Evolutionary conservation across 1,140 invertebrate species (phyloP).

Genomic region (Calliphora vicina): DNA sequence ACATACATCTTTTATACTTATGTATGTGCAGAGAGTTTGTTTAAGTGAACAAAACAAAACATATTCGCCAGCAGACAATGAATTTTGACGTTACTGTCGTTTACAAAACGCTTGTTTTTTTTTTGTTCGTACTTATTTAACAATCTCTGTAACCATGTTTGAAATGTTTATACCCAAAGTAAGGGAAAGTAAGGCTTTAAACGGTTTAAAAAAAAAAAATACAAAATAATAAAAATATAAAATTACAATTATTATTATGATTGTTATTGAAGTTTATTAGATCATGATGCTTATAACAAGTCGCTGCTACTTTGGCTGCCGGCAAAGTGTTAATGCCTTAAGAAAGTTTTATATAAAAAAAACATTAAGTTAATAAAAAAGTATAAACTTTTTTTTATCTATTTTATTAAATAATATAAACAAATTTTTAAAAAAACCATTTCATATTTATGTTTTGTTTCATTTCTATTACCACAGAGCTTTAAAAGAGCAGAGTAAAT

Average conservation of each 20-base stretch:
- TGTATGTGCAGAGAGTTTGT: no score
- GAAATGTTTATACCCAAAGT: no score
- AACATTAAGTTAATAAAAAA: no score
- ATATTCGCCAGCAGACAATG: background rate
- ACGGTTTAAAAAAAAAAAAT: background rate
- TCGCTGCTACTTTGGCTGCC: background rate
- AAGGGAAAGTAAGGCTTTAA: background rate
- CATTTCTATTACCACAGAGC: no score
- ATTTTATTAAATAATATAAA: no score
- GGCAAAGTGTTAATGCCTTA: background rate
- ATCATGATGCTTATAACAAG: slow-evolving; percentile 18
- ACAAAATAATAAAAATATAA: background rate
- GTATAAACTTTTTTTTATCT: no score
- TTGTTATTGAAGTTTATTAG: slow-evolving; percentile 31
- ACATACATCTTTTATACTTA: background rate
- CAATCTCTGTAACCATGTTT: no score
- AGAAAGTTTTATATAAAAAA: no score
- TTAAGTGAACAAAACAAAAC: background rate
- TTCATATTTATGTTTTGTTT: no score
- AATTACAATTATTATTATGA: slow-evolving; percentile 27
- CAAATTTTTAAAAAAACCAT: no score
- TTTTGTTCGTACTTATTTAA: background rate
- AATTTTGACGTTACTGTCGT: background rate
- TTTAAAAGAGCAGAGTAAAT: no score
- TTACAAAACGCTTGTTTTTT: background rate